These are phyloP conservation scores for Acanthaster planci DNA, from an alignment of 35 echinoderm and acorn worm species.

Conservation along the genomic window DNA sequence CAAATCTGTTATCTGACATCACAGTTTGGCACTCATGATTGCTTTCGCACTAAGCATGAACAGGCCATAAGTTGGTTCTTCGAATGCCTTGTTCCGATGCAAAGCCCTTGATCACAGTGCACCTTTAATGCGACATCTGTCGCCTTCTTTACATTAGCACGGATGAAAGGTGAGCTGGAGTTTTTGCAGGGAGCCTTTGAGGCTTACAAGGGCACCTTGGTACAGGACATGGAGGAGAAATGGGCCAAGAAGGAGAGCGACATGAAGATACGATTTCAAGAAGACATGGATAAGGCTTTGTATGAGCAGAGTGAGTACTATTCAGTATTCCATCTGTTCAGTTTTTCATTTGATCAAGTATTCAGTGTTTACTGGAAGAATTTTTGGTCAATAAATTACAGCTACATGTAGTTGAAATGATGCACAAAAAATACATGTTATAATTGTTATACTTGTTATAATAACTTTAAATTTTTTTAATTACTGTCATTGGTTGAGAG, in stretches of 20 bases:
- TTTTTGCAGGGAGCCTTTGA: conserved; percentile 99
- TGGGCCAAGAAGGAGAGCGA: conserved; percentile 95
- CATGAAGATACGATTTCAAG: conserved; percentile 89
- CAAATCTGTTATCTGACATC: too few relatives aligned
- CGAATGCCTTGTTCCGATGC: neutral
- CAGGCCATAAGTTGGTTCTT: neutral
- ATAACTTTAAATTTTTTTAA: too few relatives aligned
- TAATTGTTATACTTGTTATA: too few relatives aligned
- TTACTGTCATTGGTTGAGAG: too few relatives aligned
- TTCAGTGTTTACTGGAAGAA: too few relatives aligned
- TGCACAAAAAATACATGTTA: too few relatives aligned
- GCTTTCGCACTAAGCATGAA: neutral
- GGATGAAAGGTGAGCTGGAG: conserved; percentile 97
- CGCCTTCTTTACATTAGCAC: conserved; percentile 30
- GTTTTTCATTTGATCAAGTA: too few relatives aligned
- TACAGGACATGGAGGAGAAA: conserved; percentile 99
- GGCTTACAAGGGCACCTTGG: conserved; percentile 92
- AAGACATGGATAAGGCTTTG: conserved; percentile 86
- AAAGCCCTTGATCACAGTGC: neutral
- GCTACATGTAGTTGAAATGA: too few relatives aligned
- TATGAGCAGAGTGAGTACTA: conserved; percentile 87
- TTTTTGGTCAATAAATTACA: too few relatives aligned
- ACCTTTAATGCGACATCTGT: neutral
- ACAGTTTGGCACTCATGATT: too few relatives aligned
- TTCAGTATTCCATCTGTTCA: too few relatives aligned